Evolutionary conservation across 2,797 vertebrate species (phyloP).

Genomic region (Sebastes matsubarae): DNA sequence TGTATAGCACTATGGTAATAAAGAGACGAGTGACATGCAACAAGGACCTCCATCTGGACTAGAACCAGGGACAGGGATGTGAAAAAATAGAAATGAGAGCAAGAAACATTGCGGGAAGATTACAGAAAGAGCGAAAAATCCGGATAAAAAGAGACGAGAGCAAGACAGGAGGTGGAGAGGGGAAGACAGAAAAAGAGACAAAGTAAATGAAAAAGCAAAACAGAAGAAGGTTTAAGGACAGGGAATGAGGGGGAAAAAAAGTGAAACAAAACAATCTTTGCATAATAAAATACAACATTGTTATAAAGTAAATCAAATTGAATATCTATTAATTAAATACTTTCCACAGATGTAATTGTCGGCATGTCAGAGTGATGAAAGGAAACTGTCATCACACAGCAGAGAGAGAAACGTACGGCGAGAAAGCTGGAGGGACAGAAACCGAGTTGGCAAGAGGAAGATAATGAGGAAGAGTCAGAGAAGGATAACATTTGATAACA

Average conservation of each 20-base stretch:
- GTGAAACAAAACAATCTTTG: background rate
- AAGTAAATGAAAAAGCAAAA: background rate
- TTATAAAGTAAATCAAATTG: background rate
- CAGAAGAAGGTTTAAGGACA: background rate
- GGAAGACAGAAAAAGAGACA: background rate
- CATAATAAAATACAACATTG: background rate
- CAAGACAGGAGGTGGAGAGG: background rate
- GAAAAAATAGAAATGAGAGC: background rate
- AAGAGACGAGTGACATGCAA: background rate
- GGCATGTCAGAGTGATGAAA: background rate
- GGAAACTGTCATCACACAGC: background rate
- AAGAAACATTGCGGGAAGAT: background rate
- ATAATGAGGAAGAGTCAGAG: slow-evolving; percentile 19
- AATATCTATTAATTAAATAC: background rate
- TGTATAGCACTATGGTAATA: no score
- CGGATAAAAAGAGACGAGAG: background rate
- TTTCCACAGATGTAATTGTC: background rate
- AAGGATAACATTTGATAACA: slow-evolving; percentile 5
- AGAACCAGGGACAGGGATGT: background rate
- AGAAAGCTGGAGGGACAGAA: background rate
- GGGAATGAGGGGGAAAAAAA: background rate
- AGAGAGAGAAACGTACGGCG: background rate
- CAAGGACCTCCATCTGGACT: background rate
- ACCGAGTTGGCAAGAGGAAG: background rate
- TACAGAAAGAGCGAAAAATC: background rate